Percentiles rank a stretch among this genome's conserved stretches.
Evolutionary conservation across 2,797 vertebrate genomes (phyloP).

Genomic region (Echeneis naucrates): DNA sequence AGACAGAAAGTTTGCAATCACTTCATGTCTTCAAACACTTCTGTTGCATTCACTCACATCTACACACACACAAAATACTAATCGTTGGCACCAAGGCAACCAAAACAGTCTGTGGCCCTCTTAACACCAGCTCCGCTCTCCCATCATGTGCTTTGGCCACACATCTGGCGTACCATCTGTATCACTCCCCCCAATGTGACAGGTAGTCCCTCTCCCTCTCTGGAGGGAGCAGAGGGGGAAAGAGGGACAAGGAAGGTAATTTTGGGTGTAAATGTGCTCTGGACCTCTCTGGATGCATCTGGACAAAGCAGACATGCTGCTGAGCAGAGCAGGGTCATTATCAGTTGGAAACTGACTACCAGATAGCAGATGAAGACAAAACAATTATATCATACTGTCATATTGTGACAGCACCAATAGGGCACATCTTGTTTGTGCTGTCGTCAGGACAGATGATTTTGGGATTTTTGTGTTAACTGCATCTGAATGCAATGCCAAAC

Average conservation of each 20-base stretch:
- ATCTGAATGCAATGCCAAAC: neutral
- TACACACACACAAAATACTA: constrained; percentile 33
- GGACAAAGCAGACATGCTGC: constrained; percentile 77
- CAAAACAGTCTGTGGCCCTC: constrained; percentile 60
- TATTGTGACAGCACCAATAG: constrained; percentile 54
- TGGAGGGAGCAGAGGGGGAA: constrained; percentile 73
- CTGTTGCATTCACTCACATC: constrained; percentile 8
- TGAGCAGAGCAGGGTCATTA: constrained; percentile 71
- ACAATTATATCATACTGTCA: constrained; percentile 77
- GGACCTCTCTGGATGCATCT: constrained; percentile 81
- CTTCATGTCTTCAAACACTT: constrained; percentile 27
- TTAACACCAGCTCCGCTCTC: constrained; percentile 72
- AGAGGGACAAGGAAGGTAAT: constrained; percentile 76
- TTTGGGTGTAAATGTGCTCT: constrained; percentile 84
- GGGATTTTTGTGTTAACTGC: neutral
- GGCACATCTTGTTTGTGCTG: constrained; percentile 48
- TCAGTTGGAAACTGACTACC: constrained; percentile 65
- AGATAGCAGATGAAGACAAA: constrained; percentile 68
- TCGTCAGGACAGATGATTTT: constrained; percentile 1
- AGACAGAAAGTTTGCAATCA: constrained; percentile 39
- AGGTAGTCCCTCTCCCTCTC: constrained; percentile 83
- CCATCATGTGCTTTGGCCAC: constrained; percentile 81
- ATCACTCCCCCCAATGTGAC: constrained; percentile 82
- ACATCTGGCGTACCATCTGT: constrained; percentile 88
- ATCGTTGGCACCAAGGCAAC: constrained; percentile 49